Base-by-base conservation (phyloP, 2,113 vertebrate species). In the Potamarius usumacintae region DNA sequence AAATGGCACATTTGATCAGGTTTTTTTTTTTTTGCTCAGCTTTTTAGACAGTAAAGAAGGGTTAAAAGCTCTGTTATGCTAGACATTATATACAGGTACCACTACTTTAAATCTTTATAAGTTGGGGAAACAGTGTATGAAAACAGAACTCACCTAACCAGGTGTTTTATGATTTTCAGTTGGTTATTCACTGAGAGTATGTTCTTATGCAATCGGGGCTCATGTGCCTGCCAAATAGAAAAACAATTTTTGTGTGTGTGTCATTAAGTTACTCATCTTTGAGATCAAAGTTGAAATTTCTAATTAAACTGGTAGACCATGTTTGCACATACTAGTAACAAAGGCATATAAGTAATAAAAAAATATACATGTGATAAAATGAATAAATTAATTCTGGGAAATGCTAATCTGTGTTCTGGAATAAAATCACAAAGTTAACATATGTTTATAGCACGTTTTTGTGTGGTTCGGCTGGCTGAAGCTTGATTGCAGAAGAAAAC, bases 151-250 rank as follows among this genome's bases (percentile, higher is more conserved):
- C 94, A 99, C 98, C 96, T 97, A 81, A 99, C 94, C 82, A 99
- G 96, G 90, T 99, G 98, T 90, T 99, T 99, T 87, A 99, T 89
- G 65, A 96, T 90, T 92, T 99, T 99, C 89, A 99, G 93, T 65
- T 91, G 97, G 88, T 87, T 91, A 81, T 99, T 99, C 90, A 99
- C 96, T 0, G 97, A 95, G 79, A 96, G 96, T 85, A 95, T 98
- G 79, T 99, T 99, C 95, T 99, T 99, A 91, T 99, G 97, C 85
- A 99, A 95, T 69, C 94, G 94, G 34, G 97, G 96, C 7, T 88
- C 90, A 52, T 97, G 94, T 0, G 95, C 94, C 98, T 99, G 57
- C 0, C 85, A 85, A n/a, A 42, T 0, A 92, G 86, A 87, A 57
- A 77, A 82, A 65, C 34, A 82, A 50, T 30, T 42, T 42, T 42